Base-by-base conservation (phyloP, 2,888 invertebrate genomes). In the Agonopterix alstromeriana region DNA sequence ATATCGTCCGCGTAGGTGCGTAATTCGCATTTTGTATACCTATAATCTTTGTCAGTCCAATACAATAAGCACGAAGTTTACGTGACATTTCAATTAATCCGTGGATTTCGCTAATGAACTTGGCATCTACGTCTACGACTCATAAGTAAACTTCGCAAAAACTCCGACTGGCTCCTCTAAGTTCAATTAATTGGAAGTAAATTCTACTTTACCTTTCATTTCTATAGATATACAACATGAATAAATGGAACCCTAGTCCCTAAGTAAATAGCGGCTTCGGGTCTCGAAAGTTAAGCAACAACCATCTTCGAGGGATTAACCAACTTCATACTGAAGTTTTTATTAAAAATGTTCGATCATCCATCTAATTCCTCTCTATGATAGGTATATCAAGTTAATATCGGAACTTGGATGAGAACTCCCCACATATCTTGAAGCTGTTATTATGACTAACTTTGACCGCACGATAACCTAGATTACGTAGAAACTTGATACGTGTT, bases 41-140 rank as follows among this genome's bases (percentile, higher is more conserved):
- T 27, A 3, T 27, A 27, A 27, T 27, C 38, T 65, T 68, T 70
- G 38, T n/a, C 10, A n/a, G 38, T n/a, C 36, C n/a, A 17, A 17
- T 27, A 27, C 27, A 27, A 27, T 27, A 27, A 27, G 27, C 27
- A 27, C 5, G n/a, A 11, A 42, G 11, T 42, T 42, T 63, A 64
- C 68, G 67, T 74, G 73, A 77, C 71, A 73, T 78, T 81, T 75
- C 76, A 80, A 82, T 81, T 78, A 80, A 76, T 70, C 65, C 57
- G 61, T 58, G 66, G 67, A 68, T 73, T 77, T 73, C 63, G 58
- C 69, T 77, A 78, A 79, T 77, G 73, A 79, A 78, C 70, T 68
- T 58, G 52, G 49, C 56, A 53, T 57, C 62, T 64, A 60, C 58
- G 55, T 51, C 10, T 64, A 60, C 58, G 55, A 51, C 10, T 38